Evolutionary conservation across 2,113 vertebrate genomes (phyloP), one percentile per base, ranked within the genome.

Genomic region (Neolamprologus sp.): DNA sequence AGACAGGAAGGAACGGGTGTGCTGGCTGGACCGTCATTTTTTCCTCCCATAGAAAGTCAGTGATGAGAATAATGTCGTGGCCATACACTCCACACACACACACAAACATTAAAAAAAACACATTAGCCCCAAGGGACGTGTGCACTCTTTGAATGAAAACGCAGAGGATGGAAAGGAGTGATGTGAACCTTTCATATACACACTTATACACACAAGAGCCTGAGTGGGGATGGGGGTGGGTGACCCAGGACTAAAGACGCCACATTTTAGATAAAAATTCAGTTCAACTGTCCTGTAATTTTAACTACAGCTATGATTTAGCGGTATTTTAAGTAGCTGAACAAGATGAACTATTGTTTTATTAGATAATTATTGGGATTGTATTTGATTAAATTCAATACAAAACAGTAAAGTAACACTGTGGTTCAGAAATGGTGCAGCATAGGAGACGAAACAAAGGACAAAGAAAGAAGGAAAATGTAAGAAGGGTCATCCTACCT

Each of bases 11-110:
- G 65, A 58, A 57, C 81, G 58, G 53, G 10, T 7, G 31, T 4
- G 11, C 79, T 68, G 26, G 68, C 65, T 75, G 65, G 63, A 86
- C 63, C 2, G 65, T 51, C 65, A 7, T 79, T 81, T 88, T 88
- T 85, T 85, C 45, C 80, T 63, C 33, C 85, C 90, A 93, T 92
- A 89, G 85, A 94, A 92, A 95, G 82, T 92, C 88, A 93, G 33
- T 82, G 87, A 85, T 86, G 87, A 90, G 91, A 93, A 91, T 92
- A 94, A 96, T 92, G 85, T 80, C 63, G 26, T 17, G 6, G 8
- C 81, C 71, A 79, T 65, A 21, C 16, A 75, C 68, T 28, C 68
- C 54, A 83, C 79, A 73, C 73, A 83, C 55, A 42, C 82, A 86
- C 23, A 71, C 75, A 88, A 81, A 83, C 73, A 86, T 37, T 75